Conservation (phyloP, 2,888 invertebrate species). For the Belgica antarctica region DNA sequence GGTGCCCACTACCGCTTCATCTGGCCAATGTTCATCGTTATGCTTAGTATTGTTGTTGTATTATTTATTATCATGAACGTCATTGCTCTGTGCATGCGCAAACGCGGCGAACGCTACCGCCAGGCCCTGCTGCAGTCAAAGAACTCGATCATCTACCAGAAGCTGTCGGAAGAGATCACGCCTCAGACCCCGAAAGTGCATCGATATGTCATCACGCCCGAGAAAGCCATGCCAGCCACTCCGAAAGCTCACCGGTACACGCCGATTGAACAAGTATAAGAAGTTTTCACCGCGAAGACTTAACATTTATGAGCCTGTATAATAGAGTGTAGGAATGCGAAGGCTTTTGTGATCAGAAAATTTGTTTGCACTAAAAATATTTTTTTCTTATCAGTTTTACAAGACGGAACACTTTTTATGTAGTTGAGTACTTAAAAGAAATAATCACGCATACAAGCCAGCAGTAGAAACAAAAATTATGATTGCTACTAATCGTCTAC, state of each 20-base stretch:
- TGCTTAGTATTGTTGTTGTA: slow-evolving; percentile 59
- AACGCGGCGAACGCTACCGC: slow-evolving; percentile 56
- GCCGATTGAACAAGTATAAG: slow-evolving; percentile 58
- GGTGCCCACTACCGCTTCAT: slow-evolving; percentile 57
- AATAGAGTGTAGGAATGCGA: slow-evolving; percentile 5
- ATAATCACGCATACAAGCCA: not conserved
- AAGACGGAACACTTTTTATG: slow-evolving; percentile 6
- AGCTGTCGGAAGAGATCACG: slow-evolving; percentile 73
- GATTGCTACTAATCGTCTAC: not conserved
- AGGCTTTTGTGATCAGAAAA: slow-evolving; percentile 42
- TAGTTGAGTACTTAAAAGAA: slow-evolving; percentile 40
- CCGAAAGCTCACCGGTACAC: slow-evolving; percentile 67
- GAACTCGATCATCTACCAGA: slow-evolving; percentile 68
- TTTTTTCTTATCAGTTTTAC: slow-evolving; percentile 8
- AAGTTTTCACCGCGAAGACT: not conserved
- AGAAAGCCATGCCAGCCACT: slow-evolving; percentile 61
- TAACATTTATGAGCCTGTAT: slow-evolving; percentile 20
- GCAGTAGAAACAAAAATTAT: not conserved
- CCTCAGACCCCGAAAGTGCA: slow-evolving; percentile 67
- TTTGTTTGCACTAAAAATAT: slow-evolving; percentile 22
- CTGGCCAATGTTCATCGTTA: slow-evolving; percentile 61
- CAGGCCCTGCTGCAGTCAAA: slow-evolving; percentile 55
- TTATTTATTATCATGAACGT: slow-evolving; percentile 59
- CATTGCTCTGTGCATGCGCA: slow-evolving; percentile 58
- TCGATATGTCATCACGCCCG: slow-evolving; percentile 59